A percentile compares a stretch with the other conserved stretches of the same genome.
These are phyloP conservation scores for Hydrotaea diabolus DNA, from an alignment of 2,888 invertebrate species.

Conservation along the genomic window DNA sequence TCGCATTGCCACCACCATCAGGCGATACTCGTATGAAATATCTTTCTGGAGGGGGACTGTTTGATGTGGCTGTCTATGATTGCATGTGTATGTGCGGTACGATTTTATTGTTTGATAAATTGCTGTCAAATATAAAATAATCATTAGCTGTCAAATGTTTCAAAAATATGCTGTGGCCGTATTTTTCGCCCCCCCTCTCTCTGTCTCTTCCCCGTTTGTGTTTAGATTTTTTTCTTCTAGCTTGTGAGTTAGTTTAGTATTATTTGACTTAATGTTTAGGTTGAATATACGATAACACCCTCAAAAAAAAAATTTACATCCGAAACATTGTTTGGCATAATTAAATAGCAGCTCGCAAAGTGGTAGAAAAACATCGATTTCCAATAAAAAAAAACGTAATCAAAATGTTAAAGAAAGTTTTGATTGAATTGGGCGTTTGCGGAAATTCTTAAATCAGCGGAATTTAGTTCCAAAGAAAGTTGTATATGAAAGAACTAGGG, in stretches of 20 bases:
- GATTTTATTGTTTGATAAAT: conserved; percentile 65
- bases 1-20: neutral
- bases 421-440: conserved; percentile 20
- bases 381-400: neutral
- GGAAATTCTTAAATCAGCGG: conserved; percentile 5
- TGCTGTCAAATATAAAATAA: conserved; percentile 66
- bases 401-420: conserved; percentile 48
- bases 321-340: conserved; percentile 29
- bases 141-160: conserved; percentile 65
- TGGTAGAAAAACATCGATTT: neutral
- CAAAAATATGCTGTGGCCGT: conserved; percentile 16
- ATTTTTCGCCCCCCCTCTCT: too few relatives aligned
- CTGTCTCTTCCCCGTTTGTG: neutral
- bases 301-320: conserved; percentile 8
- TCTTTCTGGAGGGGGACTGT: too few relatives aligned
- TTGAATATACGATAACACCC: conserved; percentile 47
- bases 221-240: neutral
- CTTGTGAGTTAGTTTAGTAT: conserved; percentile 20
- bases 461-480: neutral
- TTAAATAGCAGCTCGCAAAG: conserved; percentile 30
- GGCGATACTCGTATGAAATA: too few relatives aligned
- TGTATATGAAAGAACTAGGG: too few relatives aligned
- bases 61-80: conserved; percentile 23
- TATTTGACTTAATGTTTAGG: conserved; percentile 16
- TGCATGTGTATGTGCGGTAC: neutral